Evolutionary conservation across 2,113 vertebrate species (phyloP), one percentile per base, ranked within the genome.

Genomic region (Steatornis caripensis): DNA sequence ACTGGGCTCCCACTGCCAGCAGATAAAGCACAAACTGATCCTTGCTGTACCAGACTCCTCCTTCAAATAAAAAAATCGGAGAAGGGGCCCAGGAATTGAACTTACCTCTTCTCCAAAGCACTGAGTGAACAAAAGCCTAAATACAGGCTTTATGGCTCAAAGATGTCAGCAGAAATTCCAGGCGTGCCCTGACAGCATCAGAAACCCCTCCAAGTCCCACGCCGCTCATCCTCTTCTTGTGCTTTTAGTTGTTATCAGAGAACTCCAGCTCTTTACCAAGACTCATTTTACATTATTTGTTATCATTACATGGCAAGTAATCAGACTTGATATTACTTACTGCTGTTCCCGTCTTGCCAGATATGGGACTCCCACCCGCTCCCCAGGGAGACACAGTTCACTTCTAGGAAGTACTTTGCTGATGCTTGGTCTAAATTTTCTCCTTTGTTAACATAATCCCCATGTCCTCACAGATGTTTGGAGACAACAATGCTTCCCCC

Each of bases 371-470:
- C 94, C 92, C 95, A 95, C 92, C 96, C 96, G 71, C 30, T 96
- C 97, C 92, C 78, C 53, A 21, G 8, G 70, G 95, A 91, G 84
- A 87, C 48, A 72, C 41, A 61, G 77, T 75, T 95, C 91, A 89
- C 58, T 97, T 96, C 92, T 96, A 95, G 65, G 84, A 96, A 93
- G 94, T 82, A 72, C 78, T 95, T 87, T 95, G 32, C 93, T 93
- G 88, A 91, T 57, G 46, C 65, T 84, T 23, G 4, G 51, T 80
- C 84, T 92, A 72, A 85, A 72, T 91, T 95, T 91, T 95, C 53
- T 83, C 53, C 37, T 89, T 72, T 76, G 77, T 65, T 95, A 84
- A 90, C 4, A 11, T 53, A 92, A 87, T 84, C 51, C 10, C 60
- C 61, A 84, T 91, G 84, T 71, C 80, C 78, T 94, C 81, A 71